Evolutionary conservation across 2,113 vertebrate species (phyloP), one percentile per base, ranked within the genome.

Genomic region (Leucoraja erinaceus): DNA sequence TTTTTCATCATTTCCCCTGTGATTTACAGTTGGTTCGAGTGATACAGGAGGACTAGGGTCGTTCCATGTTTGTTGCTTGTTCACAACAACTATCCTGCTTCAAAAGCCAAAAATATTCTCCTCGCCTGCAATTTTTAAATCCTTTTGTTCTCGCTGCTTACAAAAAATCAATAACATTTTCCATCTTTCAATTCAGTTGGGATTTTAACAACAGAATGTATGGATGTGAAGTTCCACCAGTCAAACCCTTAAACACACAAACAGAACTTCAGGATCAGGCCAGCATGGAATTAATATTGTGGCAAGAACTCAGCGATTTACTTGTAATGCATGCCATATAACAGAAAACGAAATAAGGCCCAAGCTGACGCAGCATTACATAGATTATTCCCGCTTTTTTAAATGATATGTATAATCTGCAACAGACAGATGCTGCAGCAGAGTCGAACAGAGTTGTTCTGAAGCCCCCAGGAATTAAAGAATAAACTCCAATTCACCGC

Each of bases 101-200:
- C 31, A 70, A 70, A 18, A 10, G n/a, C 66, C 33, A 33, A 70
- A 90, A 20, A 72, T 70, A 22, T 90, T 90, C 31, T 11, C 14
- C 66, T 90, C 18, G 63, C 66, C 18, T 90, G 18, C 88, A 90
- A 66, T 9, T 90, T 90, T 70, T 33, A 47, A 47, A 90, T 68
- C 88, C 56, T 72, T 72, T 66, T n/a, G 31, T 90, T 20, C 88
- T 25, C 33, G 0, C 63, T 47, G 66, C 61, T 90, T 33, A 47
- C 28, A n/a, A 38, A 90, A 72, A 47, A 90, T 90, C 86, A 16
- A 90, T 68, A 70, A 18, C 10, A 22, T 90, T 90, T 90, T 47
- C 66, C 88, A 90, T 70, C 66, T 90, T 70, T 90, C 31, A 90
- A 90, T 47, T 72, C 88, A 68, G 20, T 16, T 3, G 33, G 63